These are phyloP conservation scores for Acarapis woodi DNA, from an alignment of 1,140 invertebrate species.

Conservation along the genomic window DNA sequence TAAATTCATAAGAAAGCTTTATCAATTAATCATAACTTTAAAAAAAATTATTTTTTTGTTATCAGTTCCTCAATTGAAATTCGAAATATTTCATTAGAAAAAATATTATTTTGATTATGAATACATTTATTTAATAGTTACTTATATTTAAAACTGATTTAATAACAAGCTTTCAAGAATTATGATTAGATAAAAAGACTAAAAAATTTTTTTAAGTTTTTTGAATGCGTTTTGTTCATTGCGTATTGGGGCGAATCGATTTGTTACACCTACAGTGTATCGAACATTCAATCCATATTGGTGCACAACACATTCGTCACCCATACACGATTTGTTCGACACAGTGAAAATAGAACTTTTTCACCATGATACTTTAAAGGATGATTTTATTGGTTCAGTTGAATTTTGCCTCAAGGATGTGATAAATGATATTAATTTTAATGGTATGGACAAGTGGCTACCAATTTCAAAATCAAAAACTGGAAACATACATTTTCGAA, in stretches of 20 bases:
- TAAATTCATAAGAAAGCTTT: too few species aligned
- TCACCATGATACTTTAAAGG: neutral
- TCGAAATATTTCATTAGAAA: too few species aligned
- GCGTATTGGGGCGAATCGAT: neutral
- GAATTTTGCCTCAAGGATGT: neutral
- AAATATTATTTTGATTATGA: too few species aligned
- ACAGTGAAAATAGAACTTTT: neutral
- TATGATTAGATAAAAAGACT: neutral
- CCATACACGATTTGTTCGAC: constrained; percentile 5
- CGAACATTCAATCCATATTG: neutral
- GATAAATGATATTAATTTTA: neutral
- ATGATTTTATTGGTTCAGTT: constrained; percentile 5
- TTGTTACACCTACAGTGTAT: neutral
- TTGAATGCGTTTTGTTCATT: neutral
- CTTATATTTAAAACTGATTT: too few species aligned
- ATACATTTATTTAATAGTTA: too few species aligned
- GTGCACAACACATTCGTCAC: neutral
- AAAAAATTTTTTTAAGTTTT: neutral
- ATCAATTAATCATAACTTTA: too few species aligned
- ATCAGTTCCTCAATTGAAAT: too few species aligned
- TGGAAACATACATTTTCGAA: constrained; percentile 3
- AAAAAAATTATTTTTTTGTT: too few species aligned
- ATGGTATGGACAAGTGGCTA: constrained; percentile 5
- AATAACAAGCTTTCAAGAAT: neutral
- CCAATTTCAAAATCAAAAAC: neutral